phyloP scores from a whole-genome alignment of 2,888 invertebrate species.

The Seira ritae region DNA sequence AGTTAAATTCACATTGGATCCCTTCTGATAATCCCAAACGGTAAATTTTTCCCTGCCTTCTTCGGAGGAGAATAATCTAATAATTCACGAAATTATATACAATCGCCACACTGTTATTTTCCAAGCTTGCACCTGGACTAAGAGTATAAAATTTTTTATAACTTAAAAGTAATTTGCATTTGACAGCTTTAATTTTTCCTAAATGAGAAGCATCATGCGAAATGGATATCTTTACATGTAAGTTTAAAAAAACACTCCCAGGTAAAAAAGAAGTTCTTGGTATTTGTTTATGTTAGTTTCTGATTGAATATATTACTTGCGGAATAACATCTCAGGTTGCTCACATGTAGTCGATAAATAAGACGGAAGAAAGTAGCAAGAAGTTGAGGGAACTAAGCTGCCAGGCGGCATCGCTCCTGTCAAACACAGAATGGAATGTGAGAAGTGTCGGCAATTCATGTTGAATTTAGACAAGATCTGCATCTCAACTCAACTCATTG shows the following conservation, averaged over 20 bases:
- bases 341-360: slow-evolving; percentile 6
- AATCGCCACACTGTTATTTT: not conserved
- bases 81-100: not conserved
- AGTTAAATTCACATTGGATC: not conserved
- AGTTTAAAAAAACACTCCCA: not conserved
- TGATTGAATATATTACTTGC: not conserved
- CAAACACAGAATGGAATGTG: slow-evolving; percentile 60
- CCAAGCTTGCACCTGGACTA: not conserved
- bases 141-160: not conserved
- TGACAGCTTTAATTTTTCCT: not conserved
- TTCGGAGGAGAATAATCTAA: not conserved
- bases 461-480: slow-evolving; percentile 58
- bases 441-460: slow-evolving; percentile 64
- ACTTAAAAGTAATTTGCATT: slow-evolving; percentile 15
- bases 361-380: slow-evolving; percentile 13
- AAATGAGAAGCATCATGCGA: slow-evolving; percentile 1
- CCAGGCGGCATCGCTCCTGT: slow-evolving; percentile 34
- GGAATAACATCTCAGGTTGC: not conserved
- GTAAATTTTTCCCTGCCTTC: not conserved
- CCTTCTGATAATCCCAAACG: not conserved
- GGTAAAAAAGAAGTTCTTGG: not conserved
- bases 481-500: slow-evolving; percentile 48
- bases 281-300: slow-evolving; percentile 4
- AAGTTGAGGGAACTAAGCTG: slow-evolving; percentile 4
- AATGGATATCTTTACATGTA: not conserved